These are phyloP conservation scores for Sialis lutaria DNA, from an alignment of 2,888 invertebrate genomes.

Conservation along the genomic window DNA sequence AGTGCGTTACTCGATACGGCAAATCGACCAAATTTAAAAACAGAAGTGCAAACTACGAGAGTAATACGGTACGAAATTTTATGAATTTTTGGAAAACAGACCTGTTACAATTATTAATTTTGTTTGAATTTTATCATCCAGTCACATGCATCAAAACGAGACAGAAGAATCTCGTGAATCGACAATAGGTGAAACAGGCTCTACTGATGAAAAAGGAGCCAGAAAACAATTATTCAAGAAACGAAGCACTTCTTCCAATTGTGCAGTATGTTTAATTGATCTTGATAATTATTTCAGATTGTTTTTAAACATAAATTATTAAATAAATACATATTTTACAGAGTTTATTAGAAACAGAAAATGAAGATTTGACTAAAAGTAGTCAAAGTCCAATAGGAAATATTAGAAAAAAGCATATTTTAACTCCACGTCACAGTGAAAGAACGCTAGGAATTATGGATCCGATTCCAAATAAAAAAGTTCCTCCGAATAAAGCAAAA, in stretches of 20 bases:
- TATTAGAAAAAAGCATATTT: slow-evolving; percentile 51
- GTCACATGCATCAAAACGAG: slow-evolving; percentile 56
- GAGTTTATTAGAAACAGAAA: slow-evolving; percentile 69
- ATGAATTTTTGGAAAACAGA: not conserved
- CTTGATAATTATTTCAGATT: slow-evolving; percentile 1
- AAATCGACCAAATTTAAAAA: slow-evolving; percentile 55
- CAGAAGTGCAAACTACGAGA: slow-evolving; percentile 64
- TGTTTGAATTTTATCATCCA: slow-evolving; percentile 16
- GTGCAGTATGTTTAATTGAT: slow-evolving; percentile 39
- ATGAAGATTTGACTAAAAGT: slow-evolving; percentile 50
- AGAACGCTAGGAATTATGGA: slow-evolving; percentile 43
- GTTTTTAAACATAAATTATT: slow-evolving; percentile 1
- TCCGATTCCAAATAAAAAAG: slow-evolving; percentile 26
- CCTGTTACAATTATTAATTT: not conserved
- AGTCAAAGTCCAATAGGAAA: slow-evolving; percentile 68
- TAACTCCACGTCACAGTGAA: slow-evolving; percentile 75
- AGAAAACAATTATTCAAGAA: slow-evolving; percentile 77
- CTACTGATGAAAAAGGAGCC: slow-evolving; percentile 56
- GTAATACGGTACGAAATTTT: slow-evolving; percentile 50
- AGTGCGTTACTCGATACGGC: slow-evolving; percentile 85
- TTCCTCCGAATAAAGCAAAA: slow-evolving; percentile 29
- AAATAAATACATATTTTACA: slow-evolving; percentile 24
- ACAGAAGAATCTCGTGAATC: slow-evolving; percentile 44
- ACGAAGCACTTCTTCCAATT: slow-evolving; percentile 74
- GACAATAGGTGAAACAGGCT: slow-evolving; percentile 39